Percentiles rank a stretch among this genome's conserved stretches.
phyloP scores from a whole-genome alignment of 2,888 invertebrate species.

The Miltochrista miniata region DNA sequence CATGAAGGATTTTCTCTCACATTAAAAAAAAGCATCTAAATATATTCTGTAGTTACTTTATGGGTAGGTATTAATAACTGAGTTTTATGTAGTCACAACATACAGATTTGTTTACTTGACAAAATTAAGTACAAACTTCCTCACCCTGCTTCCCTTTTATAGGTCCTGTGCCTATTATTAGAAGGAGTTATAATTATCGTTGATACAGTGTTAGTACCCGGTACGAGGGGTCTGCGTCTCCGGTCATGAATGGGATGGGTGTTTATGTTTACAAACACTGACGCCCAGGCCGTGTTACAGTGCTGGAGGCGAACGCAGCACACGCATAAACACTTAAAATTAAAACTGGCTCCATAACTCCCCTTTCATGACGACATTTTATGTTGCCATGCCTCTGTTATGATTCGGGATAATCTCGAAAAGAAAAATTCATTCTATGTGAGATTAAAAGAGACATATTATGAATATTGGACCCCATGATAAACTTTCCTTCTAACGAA shows the following conservation, averaged over 20 bases:
- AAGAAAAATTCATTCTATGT: neutral
- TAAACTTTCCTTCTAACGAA: too few relatives aligned
- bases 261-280: conserved; percentile 82
- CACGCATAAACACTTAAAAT: conserved; percentile 58
- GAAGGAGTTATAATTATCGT: conserved; percentile 36
- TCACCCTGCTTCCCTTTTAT: conserved; percentile 30
- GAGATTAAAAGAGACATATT: too few relatives aligned
- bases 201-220: conserved; percentile 22
- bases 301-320: conserved; percentile 46
- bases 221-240: conserved; percentile 44
- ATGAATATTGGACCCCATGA: too few relatives aligned
- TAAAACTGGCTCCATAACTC: conserved; percentile 53
- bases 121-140: conserved; percentile 7
- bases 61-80: neutral
- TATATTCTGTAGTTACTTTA: neutral
- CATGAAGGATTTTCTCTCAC: too few relatives aligned
- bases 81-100: neutral
- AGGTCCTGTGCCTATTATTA: conserved; percentile 32
- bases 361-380: conserved; percentile 30
- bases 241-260: conserved; percentile 65
- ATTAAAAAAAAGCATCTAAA: too few relatives aligned
- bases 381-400: conserved; percentile 14
- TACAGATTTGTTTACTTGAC: conserved; percentile 8
- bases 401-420: conserved; percentile 22
- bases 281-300: conserved; percentile 50